Percentiles rank a stretch among this genome's conserved stretches.
phyloP scores from a whole-genome alignment of 2,113 vertebrate genomes.

The Chloroceryle aenea region DNA sequence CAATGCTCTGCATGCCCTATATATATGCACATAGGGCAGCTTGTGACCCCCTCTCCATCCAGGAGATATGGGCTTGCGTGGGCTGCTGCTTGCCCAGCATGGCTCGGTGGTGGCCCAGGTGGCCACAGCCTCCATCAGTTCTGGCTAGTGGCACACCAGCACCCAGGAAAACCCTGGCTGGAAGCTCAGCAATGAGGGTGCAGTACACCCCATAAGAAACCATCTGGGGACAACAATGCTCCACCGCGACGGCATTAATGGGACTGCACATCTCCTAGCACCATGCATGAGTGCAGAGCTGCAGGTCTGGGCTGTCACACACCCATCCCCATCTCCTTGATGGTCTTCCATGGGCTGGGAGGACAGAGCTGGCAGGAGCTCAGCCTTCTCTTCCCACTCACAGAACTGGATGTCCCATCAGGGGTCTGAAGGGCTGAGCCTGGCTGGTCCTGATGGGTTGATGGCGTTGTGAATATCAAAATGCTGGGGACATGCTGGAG shows the following conservation, averaged over 20 bases:
- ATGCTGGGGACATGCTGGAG: accelerated
- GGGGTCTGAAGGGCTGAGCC: background rate
- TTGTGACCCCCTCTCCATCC: background rate
- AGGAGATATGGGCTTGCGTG: background rate
- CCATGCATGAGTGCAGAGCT: too few relatives aligned
- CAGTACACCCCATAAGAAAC: accelerated
- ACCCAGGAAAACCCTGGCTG: background rate
- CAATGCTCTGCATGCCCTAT: accelerated
- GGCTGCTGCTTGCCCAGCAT: background rate
- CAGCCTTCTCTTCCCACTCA: background rate
- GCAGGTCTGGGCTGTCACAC: background rate
- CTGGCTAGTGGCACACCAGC: background rate
- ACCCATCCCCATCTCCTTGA: background rate
- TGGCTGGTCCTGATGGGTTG: accelerated
- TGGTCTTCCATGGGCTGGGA: background rate
- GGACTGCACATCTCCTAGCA: accelerated
- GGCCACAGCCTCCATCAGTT: background rate
- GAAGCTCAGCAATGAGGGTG: background rate
- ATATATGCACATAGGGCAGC: background rate
- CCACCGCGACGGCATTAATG: background rate
- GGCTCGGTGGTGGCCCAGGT: background rate
- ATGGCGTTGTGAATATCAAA: background rate
- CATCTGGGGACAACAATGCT: accelerated
- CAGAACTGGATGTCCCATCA: background rate
- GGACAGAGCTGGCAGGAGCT: background rate